Base-by-base conservation (phyloP, 2,797 vertebrate genomes). In the Semaprochilodus insignis region DNA sequence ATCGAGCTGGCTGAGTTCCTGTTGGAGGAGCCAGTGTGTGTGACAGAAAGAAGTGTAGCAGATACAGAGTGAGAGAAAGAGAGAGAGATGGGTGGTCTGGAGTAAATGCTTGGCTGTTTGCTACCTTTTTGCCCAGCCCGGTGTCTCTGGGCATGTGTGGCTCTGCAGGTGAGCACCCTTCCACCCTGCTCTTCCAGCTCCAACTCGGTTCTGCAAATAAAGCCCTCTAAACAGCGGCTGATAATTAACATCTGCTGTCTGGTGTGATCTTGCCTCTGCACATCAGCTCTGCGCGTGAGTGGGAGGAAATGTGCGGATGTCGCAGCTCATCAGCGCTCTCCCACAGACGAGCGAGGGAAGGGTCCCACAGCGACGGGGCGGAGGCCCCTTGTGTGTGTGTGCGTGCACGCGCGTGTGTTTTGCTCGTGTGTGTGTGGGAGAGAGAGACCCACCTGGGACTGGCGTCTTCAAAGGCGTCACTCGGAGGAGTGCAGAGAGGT, bases 221-320 rank as follows among this genome's bases (percentile, higher is more conserved):
- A 83, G 27, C 40, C 57, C 57, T 80, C 25, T 71, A 78, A 85
- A 83, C 80, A 65, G 44, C 78, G 67, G 66, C 86, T 87, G 81
- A 82, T 82, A 85, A 85, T 81, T 87, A 87, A 73, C 83, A 87
- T 87, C 75, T 83, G 78, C 70, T 82, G 57, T 87, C 82, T 87
- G 82, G 71, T 81, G 84, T 85, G 80, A 88, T 86, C 44, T 70
- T 83, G 80, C 74, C 48, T 78, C 57, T 74, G 48, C 63, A 78
- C 79, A 70, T 82, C 82, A 84, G 73, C 62, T 78, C 40, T 34
- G 54, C 78, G 67, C 59, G 67, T 77, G 67, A 17, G 76, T 40
- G 57, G 83, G 85, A 69, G 81, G 81, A 79, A 83, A 83, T 65
- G 66, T 74, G 69, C 72, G 67, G 63, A 83, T 76, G 59, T 79